A percentile compares a stretch with the other conserved stretches of the same genome.
Evolutionary conservation across 37 sponge, comb jelly and placozoan species (phyloP).

Genomic region (Chondrosia reniformis): DNA sequence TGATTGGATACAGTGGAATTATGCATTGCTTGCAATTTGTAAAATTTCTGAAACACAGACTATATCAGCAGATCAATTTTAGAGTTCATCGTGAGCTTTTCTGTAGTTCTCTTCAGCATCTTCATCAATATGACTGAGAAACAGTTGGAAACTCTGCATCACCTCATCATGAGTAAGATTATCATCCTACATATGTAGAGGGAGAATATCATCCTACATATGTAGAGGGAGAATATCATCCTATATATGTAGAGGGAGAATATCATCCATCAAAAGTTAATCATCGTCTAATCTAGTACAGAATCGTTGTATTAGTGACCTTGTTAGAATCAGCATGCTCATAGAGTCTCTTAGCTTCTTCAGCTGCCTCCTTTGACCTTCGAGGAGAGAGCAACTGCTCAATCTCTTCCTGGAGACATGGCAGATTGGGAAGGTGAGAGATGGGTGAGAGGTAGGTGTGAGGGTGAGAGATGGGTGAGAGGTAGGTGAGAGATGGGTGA

Average conservation of each 20-base stretch:
- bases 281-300: too few species aligned
- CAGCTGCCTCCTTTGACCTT: background rate
- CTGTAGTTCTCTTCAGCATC: background rate
- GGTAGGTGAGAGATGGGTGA: background rate
- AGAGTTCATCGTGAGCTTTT: background rate
- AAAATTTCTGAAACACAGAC: too few species aligned
- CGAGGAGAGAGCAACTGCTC: background rate
- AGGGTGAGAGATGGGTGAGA: background rate
- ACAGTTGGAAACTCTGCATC: background rate
- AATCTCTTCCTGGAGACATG: background rate
- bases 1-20: too few species aligned
- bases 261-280: too few species aligned
- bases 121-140: background rate
- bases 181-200: background rate
- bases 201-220: too few species aligned
- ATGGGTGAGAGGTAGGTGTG: background rate
- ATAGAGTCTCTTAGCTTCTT: background rate
- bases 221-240: too few species aligned
- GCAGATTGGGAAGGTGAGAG: background rate
- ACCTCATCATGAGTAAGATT: background rate
- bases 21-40: too few species aligned
- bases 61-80: too few species aligned
- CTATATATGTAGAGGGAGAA: too few species aligned
- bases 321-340: constrained; percentile 8
- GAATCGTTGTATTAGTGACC: too few species aligned